Evolutionary conservation across 2,113 vertebrate species (phyloP), one percentile per base, ranked within the genome.

Genomic region (Crocuta crocuta): DNA sequence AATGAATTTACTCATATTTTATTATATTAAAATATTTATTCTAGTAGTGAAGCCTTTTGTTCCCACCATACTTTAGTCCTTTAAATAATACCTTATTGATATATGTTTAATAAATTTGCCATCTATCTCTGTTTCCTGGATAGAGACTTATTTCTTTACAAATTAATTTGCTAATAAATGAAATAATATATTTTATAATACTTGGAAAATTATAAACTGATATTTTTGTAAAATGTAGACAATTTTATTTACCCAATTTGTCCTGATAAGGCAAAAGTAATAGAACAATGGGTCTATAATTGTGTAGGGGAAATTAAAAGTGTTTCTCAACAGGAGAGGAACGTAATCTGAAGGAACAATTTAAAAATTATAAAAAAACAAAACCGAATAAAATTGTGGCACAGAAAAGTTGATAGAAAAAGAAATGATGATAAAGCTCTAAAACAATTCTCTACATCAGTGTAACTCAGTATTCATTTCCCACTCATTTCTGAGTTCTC

Each of bases 381-480:
- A 71, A 43, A 45, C 5, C 19, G 17, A 31, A 78, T 45, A 35
- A 63, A 35, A 9, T 23, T 28, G n/a, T 31, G 13, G 28, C 76
- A n/a, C 5, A 80, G 11, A 74, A 31, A 53, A 65, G 3, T 31
- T 43, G 23, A 3, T 53, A n/a, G 68, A 31, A 85, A 80, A 66
- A 24, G 24, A 58, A 28, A 24, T 28, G 35, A 35, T 23, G 28
- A 24, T 26, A 61, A 68, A 78, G 13, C 1, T 28, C 16, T 55
- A 55, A 39, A 15, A 31, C 2, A 45, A 2, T 31, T 74, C n/a
- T 61, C 26, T 76, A 4, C 6, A 17, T 91, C 2, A 43, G 28
- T 66, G 3, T 0, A 10, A 23, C 58, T 70, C 7, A 0, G 0
- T 63, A 9, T 26, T 26, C 1, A 53, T 73, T 45, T 3, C 17